Percentiles rank a stretch among this genome's conserved stretches.
Conservation (phyloP, 2,113 vertebrate genomes). For the Cyphomyrus plagiostoma region DNA sequence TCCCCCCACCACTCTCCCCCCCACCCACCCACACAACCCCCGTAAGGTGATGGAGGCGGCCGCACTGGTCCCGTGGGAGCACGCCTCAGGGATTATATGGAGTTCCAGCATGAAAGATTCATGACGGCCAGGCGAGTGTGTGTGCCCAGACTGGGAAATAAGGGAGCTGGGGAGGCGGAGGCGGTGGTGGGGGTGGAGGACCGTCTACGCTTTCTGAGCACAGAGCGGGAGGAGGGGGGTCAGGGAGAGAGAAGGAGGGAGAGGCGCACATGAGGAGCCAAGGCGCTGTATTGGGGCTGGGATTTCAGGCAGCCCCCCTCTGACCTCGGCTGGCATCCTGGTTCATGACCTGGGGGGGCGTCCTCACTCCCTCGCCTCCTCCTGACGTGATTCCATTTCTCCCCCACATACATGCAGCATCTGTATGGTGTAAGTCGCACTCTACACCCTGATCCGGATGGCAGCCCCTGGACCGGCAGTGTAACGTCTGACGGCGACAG, state of each 20-base stretch:
- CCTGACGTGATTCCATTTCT: background rate
- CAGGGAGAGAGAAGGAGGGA: conserved; percentile 14
- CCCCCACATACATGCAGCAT: background rate
- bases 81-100: conserved; percentile 69
- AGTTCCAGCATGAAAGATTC: conserved; percentile 67
- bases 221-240: background rate
- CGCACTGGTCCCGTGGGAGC: conserved; percentile 48
- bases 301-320: conserved; percentile 39
- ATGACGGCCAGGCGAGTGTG: conserved; percentile 53
- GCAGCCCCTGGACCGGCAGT: background rate
- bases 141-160: conserved; percentile 32
- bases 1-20: background rate
- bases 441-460: background rate
- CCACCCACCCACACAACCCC: conserved; percentile 29
- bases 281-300: conserved; percentile 37
- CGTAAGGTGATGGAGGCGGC: conserved; percentile 56
- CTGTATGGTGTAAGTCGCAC: background rate
- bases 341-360: background rate
- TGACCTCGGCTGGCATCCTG: conserved; percentile 29
- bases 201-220: background rate
- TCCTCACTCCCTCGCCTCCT: background rate
- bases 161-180: conserved; percentile 42
- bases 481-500: background rate
- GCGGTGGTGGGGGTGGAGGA: background rate
- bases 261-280: conserved; percentile 36